Evolutionary conservation across 2,888 invertebrate species (phyloP).

Genomic region (Hemaris fuciformis): DNA sequence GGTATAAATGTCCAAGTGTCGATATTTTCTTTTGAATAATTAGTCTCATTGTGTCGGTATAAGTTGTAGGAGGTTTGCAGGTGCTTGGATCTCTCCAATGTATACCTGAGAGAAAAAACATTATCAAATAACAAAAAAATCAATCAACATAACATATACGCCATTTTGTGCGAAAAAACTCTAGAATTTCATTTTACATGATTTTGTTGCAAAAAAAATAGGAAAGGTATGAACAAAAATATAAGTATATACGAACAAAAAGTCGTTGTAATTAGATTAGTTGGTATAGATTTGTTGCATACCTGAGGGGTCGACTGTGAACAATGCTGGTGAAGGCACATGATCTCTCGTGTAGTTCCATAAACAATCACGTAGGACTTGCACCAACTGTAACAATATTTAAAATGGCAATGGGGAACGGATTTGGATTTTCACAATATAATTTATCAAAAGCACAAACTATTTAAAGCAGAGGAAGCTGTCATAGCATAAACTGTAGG

Average conservation of each 20-base stretch:
- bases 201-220: too few species aligned
- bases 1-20: conserved; percentile 88
- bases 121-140: background rate
- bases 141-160: background rate
- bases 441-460: too few species aligned
- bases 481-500: too few species aligned
- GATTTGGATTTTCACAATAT: background rate
- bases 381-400: conserved; percentile 83
- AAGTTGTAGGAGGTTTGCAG: conserved; percentile 86
- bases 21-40: conserved; percentile 90
- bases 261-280: too few species aligned
- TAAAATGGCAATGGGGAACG: background rate
- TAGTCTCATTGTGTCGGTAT: conserved; percentile 89
- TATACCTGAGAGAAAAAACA: conserved; percentile 57
- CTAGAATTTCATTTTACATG: too few species aligned
- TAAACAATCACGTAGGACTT: conserved; percentile 90
- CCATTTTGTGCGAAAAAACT: too few species aligned
- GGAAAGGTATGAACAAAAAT: too few species aligned
- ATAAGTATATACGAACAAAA: too few species aligned
- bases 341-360: conserved; percentile 95
- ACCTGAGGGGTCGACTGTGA: conserved; percentile 85
- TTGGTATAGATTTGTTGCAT: conserved; percentile 16
- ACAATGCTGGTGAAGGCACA: conserved; percentile 92
- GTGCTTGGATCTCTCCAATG: conserved; percentile 89
- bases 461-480: too few species aligned